Conservation (phyloP, 2,888 invertebrate genomes). For the Caenorhabditis angaria region DNA sequence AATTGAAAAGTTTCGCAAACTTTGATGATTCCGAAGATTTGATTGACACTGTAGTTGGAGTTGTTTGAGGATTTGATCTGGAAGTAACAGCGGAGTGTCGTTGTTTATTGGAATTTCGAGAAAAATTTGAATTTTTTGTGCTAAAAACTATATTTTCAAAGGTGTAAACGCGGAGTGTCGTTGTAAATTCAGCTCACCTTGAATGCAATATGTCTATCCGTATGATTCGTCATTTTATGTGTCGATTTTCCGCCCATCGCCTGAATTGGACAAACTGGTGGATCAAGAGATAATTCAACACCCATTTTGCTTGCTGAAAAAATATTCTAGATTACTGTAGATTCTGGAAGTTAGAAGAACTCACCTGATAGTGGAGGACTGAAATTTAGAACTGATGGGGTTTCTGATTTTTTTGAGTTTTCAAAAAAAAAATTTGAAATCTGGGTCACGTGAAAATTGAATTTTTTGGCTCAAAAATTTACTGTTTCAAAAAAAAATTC, state of each 20-base stretch:
- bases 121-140: no score
- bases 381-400: background rate
- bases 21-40: constrained; percentile 39
- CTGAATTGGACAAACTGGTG: constrained; percentile 54
- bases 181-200: no score
- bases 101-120: no score
- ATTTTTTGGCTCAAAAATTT: no score
- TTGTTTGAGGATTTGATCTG: constrained; percentile 59
- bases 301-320: constrained; percentile 31
- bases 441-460: background rate
- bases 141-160: no score
- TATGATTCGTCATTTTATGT: constrained; percentile 59
- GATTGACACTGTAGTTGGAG: constrained; percentile 55
- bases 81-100: no score
- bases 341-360: background rate
- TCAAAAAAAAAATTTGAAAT: background rate
- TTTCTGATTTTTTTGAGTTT: background rate
- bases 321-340: background rate
- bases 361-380: constrained; percentile 1
- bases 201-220: constrained; percentile 51
- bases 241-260: constrained; percentile 54
- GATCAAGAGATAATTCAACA: constrained; percentile 41
- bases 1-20: constrained; percentile 42
- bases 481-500: no score
- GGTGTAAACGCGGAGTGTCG: no score